These are phyloP conservation scores for Mesocentrotus franciscanus DNA, from an alignment of 53 echinoderm and acorn worm species.

Conservation along the genomic window DNA sequence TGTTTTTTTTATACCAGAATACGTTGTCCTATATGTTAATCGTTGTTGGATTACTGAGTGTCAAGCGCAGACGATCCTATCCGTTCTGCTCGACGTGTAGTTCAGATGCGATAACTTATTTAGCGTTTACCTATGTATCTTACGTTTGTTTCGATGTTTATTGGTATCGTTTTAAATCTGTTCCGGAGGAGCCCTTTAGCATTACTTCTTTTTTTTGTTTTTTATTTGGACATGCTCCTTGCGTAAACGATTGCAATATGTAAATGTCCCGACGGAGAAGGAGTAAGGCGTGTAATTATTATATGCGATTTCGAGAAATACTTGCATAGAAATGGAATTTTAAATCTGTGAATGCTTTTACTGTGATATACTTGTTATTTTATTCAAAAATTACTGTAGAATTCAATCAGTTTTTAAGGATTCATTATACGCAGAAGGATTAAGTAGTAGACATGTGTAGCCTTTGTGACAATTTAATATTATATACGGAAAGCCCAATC, in stretches of 20 bases:
- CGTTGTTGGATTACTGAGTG: not conserved
- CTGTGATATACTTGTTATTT: constrained; percentile 68
- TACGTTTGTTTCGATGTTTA: constrained; percentile 36
- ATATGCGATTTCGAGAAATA: constrained; percentile 31
- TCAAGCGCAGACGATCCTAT: not conserved
- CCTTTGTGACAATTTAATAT: constrained; percentile 37
- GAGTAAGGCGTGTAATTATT: constrained; percentile 32
- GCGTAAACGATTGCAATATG: constrained; percentile 54
- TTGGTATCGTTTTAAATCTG: constrained; percentile 33
- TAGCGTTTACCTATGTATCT: constrained; percentile 21
- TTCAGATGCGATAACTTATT: constrained; percentile 8
- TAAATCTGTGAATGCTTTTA: constrained; percentile 66
- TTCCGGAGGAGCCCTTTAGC: not conserved
- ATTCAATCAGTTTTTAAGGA: constrained; percentile 58
- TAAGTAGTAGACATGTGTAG: constrained; percentile 14
- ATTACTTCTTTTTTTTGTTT: constrained; percentile 13
- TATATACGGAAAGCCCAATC: not conserved
- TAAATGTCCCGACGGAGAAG: constrained; percentile 17
- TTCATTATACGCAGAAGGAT: constrained; percentile 34
- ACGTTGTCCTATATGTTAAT: constrained; percentile 30
- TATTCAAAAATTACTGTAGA: constrained; percentile 42
- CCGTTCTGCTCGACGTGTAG: not conserved
- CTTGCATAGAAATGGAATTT: constrained; percentile 57
- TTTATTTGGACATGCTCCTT: constrained; percentile 55
- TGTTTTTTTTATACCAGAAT: constrained; percentile 61